Evolutionary conservation across 1,140 invertebrate species (phyloP), one percentile per base, ranked within the genome.

Genomic region (Scaptomyza pallida): DNA sequence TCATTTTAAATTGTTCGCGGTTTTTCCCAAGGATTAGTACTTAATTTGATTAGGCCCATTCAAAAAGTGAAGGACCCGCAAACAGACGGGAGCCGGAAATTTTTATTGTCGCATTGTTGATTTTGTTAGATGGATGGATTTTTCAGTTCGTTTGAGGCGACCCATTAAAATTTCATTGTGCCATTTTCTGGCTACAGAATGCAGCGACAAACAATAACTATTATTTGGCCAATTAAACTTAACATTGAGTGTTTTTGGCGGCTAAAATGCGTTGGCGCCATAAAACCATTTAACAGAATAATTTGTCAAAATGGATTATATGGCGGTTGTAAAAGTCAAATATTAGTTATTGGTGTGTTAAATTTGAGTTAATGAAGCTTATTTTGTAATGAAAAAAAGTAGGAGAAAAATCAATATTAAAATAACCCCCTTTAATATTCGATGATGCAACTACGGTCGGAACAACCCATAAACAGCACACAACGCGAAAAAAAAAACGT

Each of bases 1-100:
- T 88, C 82, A 88, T 86, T 88, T 86, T 72, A 78, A 88, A 82
- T 78, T 86, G 82, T 88, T 82, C 70, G 82, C 82, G 82, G 82
- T 88, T 86, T 88, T 86, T 88, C 74, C 63, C 77, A 82, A 78
- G 81, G 81, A 86, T 86, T 86, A 86, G 81, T 86, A 86, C 82
- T 78, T 86, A 78, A 88, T 82, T 86, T 86, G 79, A 86, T 86
- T 86, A 88, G 82, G 71, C 81, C 70, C 74, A 72, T 74, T 85
- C 76, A 60, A 57, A 60, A 57, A 57, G 30, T 43, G 33, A 51
- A 26, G 4, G 65, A 52, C 50, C 9, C 1, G 59, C 4, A 13
- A n/a, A 26, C 23, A 26, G 15, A 21, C 44, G 16, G 21, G n/a
- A n/a, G n/a, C n/a, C 2, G 33, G 50, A 13, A 55, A 78, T 81